These are phyloP conservation scores for Bathynomus jamesi DNA, from an alignment of 1,140 invertebrate species.

Conservation along the genomic window DNA sequence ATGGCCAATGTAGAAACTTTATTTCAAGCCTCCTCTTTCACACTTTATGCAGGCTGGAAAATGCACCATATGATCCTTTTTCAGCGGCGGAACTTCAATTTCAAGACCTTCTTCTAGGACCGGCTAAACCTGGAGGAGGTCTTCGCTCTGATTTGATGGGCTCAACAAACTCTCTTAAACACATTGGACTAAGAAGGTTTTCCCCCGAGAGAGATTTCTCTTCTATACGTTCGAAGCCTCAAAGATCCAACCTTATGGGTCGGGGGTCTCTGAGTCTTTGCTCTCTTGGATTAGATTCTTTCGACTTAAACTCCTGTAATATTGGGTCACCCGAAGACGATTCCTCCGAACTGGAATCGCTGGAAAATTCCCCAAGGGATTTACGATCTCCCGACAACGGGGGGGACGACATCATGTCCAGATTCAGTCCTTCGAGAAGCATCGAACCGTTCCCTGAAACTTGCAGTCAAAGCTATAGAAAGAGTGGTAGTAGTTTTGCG, in stretches of 20 bases:
- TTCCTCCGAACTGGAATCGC: neutral
- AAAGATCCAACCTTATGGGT: neutral
- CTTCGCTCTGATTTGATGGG: neutral
- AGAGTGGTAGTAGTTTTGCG: neutral
- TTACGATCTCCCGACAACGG: neutral
- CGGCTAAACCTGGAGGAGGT: neutral
- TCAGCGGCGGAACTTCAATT: conserved; percentile 36
- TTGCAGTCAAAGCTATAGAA: neutral
- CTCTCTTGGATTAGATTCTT: neutral
- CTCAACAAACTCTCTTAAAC: neutral
- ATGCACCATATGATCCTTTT: conserved; percentile 30
- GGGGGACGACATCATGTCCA: neutral
- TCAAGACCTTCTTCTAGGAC: conserved; percentile 26
- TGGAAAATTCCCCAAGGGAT: neutral
- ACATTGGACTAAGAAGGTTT: neutral
- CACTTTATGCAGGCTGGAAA: neutral
- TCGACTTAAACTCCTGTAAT: neutral
- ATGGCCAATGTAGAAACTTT: too few relatives aligned
- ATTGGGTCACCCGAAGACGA: neutral
- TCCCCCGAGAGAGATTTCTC: neutral
- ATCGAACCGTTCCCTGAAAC: too few relatives aligned
- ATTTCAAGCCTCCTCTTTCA: too few relatives aligned
- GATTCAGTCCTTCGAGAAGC: neutral
- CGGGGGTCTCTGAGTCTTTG: neutral
- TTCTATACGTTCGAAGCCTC: neutral